These are phyloP conservation scores for Phataginus tricuspis DNA, from an alignment of 2,797 vertebrate genomes.

Conservation along the genomic window DNA sequence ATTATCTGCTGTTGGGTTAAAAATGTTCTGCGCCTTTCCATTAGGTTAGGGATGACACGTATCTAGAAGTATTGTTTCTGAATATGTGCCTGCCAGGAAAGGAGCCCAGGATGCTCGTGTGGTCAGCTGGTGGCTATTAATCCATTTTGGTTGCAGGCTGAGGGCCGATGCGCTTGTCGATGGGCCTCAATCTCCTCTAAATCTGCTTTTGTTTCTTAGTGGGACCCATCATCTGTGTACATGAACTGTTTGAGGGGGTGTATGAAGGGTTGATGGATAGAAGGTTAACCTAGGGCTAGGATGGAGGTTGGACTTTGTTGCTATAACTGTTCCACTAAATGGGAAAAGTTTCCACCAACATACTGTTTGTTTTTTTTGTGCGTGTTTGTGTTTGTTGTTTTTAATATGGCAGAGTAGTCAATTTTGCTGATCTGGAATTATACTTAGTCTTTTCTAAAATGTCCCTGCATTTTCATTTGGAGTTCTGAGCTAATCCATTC, in stretches of 20 bases:
- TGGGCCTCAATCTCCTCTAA: not conserved
- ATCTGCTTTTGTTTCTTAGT: not conserved
- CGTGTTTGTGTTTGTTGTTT: not conserved
- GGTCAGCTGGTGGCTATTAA: not conserved
- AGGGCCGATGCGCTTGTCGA: not conserved
- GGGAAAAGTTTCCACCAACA: not conserved
- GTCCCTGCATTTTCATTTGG: not conserved
- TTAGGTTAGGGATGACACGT: constrained; percentile 59
- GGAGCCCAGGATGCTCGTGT: not conserved
- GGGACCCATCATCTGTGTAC: rapidly evolving
- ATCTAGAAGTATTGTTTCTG: constrained; percentile 20
- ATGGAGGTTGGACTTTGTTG: not conserved
- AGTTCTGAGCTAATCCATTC: constrained; percentile 14
- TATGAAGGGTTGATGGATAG: too few relatives aligned
- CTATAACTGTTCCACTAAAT: not conserved
- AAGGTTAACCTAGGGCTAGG: not conserved
- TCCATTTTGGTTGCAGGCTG: not conserved
- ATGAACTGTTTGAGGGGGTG: not conserved
- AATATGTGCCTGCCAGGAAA: not conserved
- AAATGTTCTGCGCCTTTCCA: constrained; percentile 60
- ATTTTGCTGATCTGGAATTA: constrained; percentile 34
- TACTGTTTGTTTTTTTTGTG: not conserved
- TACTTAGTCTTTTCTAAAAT: constrained; percentile 50
- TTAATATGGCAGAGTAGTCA: not conserved
- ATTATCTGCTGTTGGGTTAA: constrained; percentile 73